Percentiles rank a stretch among this genome's conserved stretches.
phyloP scores from a whole-genome alignment of 2,797 vertebrate genomes.

The Cephalopachus bancanus region DNA sequence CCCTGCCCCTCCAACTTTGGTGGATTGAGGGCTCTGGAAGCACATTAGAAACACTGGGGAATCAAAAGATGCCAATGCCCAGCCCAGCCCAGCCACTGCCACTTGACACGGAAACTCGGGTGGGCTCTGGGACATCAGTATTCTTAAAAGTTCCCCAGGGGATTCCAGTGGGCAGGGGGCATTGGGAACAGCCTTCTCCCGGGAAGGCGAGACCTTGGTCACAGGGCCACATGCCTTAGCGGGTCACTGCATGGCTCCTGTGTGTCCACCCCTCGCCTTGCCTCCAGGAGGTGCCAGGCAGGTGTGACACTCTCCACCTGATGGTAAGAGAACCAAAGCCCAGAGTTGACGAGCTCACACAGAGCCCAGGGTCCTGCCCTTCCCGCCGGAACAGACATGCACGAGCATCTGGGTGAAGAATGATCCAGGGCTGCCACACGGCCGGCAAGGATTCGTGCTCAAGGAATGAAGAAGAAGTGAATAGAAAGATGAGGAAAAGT shows the following conservation, averaged over 20 bases:
- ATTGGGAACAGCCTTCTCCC: neutral
- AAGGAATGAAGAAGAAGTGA: neutral
- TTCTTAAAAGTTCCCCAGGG: neutral
- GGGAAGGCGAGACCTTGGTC: neutral
- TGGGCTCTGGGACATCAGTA: neutral
- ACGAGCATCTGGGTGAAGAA: neutral
- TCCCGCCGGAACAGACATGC: neutral
- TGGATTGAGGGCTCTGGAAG: neutral
- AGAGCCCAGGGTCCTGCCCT: neutral
- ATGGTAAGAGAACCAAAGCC: neutral
- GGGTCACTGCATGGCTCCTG: neutral
- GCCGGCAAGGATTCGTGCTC: neutral
- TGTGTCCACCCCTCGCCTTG: no score
- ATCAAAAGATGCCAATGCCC: neutral
- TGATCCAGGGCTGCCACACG: rapidly evolving
- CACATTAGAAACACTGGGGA: neutral
- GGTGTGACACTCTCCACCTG: neutral
- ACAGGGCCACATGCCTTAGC: neutral
- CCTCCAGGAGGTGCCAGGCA: neutral
- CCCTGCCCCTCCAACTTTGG: neutral
- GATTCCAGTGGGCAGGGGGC: neutral
- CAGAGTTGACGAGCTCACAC: neutral
- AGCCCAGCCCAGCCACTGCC: neutral
- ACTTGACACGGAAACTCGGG: neutral
- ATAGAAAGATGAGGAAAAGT: neutral